Base-by-base conservation (phyloP, 2,797 vertebrate genomes). In the Gobio occitaniae region DNA sequence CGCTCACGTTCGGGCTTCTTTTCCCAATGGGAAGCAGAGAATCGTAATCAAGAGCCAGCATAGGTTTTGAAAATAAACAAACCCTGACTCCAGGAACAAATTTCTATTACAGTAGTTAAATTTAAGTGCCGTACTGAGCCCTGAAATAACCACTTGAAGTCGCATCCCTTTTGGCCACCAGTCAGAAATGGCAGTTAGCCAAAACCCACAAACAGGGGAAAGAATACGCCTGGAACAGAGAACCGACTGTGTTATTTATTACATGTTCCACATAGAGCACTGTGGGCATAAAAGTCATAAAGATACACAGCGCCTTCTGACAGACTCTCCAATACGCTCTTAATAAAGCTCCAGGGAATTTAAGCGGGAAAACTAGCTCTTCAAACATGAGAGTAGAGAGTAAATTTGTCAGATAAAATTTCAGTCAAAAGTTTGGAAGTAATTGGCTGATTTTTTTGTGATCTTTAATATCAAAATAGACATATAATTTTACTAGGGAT, bases 81-180 rank as follows among this genome's bases (percentile, higher is more conserved):
- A 87, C 86, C 86, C 88, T 87, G 89, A 84, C 84, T 90, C 92
- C 83, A 86, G 83, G 91, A 88, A 88, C 90, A 91, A 92, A 93
- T 93, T 92, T 89, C 88, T 88, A 82, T 89, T 93, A 93, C 89
- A 87, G 88, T 83, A 88, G 90, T 90, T 92, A 92, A 91, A 92
- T 93, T 90, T 90, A 90, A 90, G 85, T 90, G 89, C 72, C n/a
- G 19, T 70, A 36, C 38, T 44, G 78, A 74, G 69, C 38, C 66
- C 63, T 65, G 8, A 84, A 79, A 79, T 89, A 89, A 89, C 81
- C 83, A 87, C 94, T 93, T 93, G 90, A 93, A 93, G 93, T 93
- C 84, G 79, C 69, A 71, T 86, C 88, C 86, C 76, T 82, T 89
- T 81, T 92, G 92, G 93, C 91, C 80, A 90, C 88, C 90, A 88